A percentile compares a stretch with the other conserved stretches of the same genome.
These are phyloP conservation scores for Atta texana DNA, from an alignment of 1,140 invertebrate species.

Conservation along the genomic window DNA sequence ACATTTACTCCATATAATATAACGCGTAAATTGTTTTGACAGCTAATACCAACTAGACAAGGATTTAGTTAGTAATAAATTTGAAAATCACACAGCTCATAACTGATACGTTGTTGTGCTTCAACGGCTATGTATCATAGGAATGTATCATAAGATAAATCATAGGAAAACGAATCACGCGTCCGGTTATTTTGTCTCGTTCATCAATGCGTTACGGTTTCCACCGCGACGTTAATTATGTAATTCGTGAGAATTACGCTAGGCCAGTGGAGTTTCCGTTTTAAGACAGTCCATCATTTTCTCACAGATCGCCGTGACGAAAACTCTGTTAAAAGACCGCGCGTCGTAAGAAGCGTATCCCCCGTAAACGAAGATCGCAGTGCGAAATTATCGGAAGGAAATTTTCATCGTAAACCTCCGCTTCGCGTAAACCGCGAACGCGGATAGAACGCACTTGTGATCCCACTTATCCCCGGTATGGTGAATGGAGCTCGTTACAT, in stretches of 20 bases:
- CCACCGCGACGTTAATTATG: slow-evolving; percentile 65
- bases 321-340: slow-evolving; percentile 38
- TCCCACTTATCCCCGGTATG: slow-evolving; percentile 54
- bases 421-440: slow-evolving; percentile 25
- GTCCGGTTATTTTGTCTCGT: slow-evolving; percentile 60
- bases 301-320: neutral
- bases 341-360: neutral
- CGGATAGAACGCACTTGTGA: slow-evolving; percentile 22
- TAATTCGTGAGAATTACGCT: slow-evolving; percentile 63
- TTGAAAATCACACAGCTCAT: neutral
- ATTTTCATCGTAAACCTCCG: slow-evolving; percentile 40
- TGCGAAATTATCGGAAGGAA: slow-evolving; percentile 57
- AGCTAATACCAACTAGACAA: neutral
- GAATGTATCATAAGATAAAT: slow-evolving; percentile 66
- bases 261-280: slow-evolving; percentile 26
- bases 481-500: slow-evolving; percentile 68
- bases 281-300: neutral
- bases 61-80: neutral
- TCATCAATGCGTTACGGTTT: slow-evolving; percentile 51
- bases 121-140: neutral
- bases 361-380: slow-evolving; percentile 45
- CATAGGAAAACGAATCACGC: slow-evolving; percentile 51
- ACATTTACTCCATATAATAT: neutral
- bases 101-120: neutral
- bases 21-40: neutral